Base-by-base conservation (phyloP, 2,888 invertebrate genomes). In the Ditylenchus weischeri region DNA sequence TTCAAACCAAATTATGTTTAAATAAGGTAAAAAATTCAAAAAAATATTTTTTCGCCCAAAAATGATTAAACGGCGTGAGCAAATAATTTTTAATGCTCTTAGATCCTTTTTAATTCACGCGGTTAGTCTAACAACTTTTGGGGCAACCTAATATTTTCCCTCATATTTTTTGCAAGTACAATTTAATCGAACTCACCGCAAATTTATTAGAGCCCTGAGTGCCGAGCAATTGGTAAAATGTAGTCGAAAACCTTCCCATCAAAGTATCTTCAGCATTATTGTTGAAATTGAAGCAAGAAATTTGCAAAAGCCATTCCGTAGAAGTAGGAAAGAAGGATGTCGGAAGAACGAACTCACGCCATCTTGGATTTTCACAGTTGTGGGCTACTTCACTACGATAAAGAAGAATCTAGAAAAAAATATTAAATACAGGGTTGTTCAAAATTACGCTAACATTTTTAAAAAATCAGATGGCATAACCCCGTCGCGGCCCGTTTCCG, bases 211-310 rank as follows among this genome's bases (percentile, higher is more conserved):
- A 66, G 11, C 69, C 51, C 15, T 65, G 54, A 10, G 75, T 76
- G 48, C 67, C 69, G 62, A 79, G 73, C 43, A 79, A 60, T 66
- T 78, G 78, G 48, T 70, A 72, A 54, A 79, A 66, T 0, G 76
- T 78, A 21, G 77, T 77, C 18, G 74, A 68, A 54, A 66, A 77
- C 50, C 48, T 51, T 48, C 78, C 79, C n/a, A 78, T 68, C 13
- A 76, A 59, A 5, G 64, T 58, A 66, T 79, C 79, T 5, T 70
- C 68, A 7, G 72, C 66, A 67, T 77, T 78, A 38, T 69, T 70
- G 62, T 76, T 75, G 67, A 75, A 75, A 62, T 79, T 77, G 68
- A 74, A 77, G 47, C 72, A 71, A 43, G 74, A 60, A 10, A 80
- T 59, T 60, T 75, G 74, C 29, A 80, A 50, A 11, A 72, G 58